Percentiles rank a stretch among this genome's conserved stretches.
These are phyloP conservation scores for Monomorium pharaonis DNA, from an alignment of 1,140 invertebrate species.

Conservation along the genomic window DNA sequence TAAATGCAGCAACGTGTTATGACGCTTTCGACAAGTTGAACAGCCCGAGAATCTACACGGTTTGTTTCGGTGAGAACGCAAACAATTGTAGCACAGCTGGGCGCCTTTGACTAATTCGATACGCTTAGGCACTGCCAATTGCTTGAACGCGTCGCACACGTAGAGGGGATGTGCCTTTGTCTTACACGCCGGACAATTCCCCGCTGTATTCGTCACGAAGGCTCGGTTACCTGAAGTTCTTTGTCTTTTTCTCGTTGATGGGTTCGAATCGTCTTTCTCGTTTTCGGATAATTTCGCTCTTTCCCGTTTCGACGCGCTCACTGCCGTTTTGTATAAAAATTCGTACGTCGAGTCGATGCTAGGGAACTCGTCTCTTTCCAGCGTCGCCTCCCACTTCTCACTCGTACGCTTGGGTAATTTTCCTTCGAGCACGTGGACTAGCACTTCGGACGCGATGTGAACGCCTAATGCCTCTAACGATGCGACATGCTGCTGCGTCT, in stretches of 20 bases:
- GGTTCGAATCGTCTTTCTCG: too few species aligned
- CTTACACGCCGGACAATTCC: not conserved
- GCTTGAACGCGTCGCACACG: not conserved
- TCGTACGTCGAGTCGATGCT: too few species aligned
- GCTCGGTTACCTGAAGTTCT: not conserved
- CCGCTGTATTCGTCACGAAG: not conserved
- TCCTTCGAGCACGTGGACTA: too few species aligned
- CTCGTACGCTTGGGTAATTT: too few species aligned
- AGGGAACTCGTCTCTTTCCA: too few species aligned
- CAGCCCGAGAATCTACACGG: not conserved
- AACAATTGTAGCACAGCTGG: not conserved
- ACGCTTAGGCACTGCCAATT: not conserved
- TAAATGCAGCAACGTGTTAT: not conserved
- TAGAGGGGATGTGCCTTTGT: not conserved
- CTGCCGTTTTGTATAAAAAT: too few species aligned
- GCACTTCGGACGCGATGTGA: not conserved
- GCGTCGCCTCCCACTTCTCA: too few species aligned
- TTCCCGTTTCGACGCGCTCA: not conserved
- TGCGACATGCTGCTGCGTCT: too few species aligned
- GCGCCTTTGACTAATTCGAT: not conserved
- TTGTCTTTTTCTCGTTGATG: not conserved
- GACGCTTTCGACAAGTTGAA: not conserved
- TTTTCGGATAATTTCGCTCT: not conserved
- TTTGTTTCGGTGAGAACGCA: not conserved
- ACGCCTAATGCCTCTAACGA: not conserved